Conservation (phyloP, 1,140 invertebrate species). For the Heterodera schachtii region DNA sequence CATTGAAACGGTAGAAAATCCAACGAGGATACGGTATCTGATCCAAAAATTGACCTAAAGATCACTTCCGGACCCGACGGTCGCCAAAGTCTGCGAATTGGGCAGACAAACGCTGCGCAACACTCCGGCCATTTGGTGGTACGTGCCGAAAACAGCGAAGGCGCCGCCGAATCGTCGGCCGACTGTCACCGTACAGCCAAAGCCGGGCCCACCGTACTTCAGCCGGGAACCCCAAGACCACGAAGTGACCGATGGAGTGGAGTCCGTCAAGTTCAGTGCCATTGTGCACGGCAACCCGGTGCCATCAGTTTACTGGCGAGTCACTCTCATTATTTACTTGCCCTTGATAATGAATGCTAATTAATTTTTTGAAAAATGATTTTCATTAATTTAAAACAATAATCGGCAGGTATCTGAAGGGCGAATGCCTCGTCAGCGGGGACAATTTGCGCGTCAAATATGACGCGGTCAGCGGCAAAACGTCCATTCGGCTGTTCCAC, state of each 20-base stretch:
- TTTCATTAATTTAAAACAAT: not conserved
- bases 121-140: conserved; percentile 41
- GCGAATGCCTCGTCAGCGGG: conserved; percentile 56
- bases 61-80: not conserved
- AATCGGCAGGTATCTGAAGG: conserved; percentile 68
- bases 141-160: conserved; percentile 45
- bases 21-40: too few species aligned
- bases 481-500: conserved; percentile 58
- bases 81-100: conserved; percentile 7
- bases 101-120: conserved; percentile 13
- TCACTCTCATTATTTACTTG: not conserved
- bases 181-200: conserved; percentile 44
- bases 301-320: conserved; percentile 80
- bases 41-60: not conserved
- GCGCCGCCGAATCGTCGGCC: conserved; percentile 39
- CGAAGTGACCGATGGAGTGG: conserved; percentile 75
- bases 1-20: too few species aligned
- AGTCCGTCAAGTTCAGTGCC: conserved; percentile 70
- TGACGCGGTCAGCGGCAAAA: conserved; percentile 53
- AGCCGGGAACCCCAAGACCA: conserved; percentile 61
- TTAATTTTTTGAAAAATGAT: too few species aligned
- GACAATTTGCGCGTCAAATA: conserved; percentile 54
- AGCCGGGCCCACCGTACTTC: conserved; percentile 52
- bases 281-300: conserved; percentile 84
- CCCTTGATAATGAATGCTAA: too few species aligned